These are phyloP conservation scores for Hydrotaea cyrtoneurina DNA, from an alignment of 2,888 invertebrate genomes.

Conservation along the genomic window DNA sequence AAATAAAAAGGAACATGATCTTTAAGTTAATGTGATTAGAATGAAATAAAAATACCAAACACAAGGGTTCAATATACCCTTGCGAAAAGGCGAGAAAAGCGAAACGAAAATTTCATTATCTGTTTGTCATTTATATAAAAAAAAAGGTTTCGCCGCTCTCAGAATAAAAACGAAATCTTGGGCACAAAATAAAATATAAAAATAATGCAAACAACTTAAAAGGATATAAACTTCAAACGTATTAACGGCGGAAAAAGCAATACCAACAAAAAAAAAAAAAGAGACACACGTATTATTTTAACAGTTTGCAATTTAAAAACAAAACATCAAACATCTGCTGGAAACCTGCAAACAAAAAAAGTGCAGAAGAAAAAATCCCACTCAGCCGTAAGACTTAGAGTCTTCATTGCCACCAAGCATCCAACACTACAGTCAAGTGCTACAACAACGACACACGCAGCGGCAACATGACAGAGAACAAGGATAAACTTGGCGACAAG, in stretches of 20 bases:
- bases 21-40: neutral
- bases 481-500: conserved; percentile 66
- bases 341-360: neutral
- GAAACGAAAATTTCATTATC: too few species aligned
- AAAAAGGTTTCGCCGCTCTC: too few species aligned
- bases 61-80: neutral
- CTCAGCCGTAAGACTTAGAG: neutral
- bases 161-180: neutral
- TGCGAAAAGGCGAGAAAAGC: neutral
- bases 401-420: neutral
- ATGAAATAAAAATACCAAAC: neutral
- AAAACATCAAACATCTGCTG: conserved; percentile 8
- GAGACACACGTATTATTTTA: neutral
- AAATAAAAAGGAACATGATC: neutral
- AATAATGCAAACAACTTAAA: neutral
- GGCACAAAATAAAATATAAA: neutral
- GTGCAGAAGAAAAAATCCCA: neutral
- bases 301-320: neutral
- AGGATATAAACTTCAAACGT: neutral
- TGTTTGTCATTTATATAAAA: too few species aligned
- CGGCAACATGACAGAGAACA: conserved; percentile 69
- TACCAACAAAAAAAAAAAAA: neutral
- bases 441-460: neutral
- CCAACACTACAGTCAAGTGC: neutral
- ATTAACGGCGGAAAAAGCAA: neutral